Evolutionary conservation across 2,113 vertebrate species (phyloP), one percentile per base, ranked within the genome.

Genomic region (Donacobius atricapilla): DNA sequence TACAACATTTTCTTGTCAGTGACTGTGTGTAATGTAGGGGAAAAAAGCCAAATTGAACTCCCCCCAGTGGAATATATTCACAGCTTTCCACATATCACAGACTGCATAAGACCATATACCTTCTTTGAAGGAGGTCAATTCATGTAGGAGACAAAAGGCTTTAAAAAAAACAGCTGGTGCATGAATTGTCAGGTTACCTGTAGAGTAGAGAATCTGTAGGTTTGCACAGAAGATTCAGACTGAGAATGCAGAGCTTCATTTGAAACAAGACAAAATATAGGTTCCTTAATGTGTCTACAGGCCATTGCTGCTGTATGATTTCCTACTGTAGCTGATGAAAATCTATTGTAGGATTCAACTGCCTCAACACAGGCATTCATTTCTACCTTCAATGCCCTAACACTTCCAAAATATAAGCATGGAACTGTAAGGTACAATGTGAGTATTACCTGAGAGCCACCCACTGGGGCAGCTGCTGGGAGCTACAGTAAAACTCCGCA

Each of bases 171-270:
- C 22, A 75, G 37, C 56, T 75, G 61, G 23, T 66, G n/a, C 78
- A 92, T 56, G 64, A 84, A 72, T 65, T 69, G 35, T 63, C 70
- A 88, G 47, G 61, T 71, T 79, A 61, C 42, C 42, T 42, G 71
- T 14, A 75, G 47, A n/a, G 19, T 15, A 82, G 22, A 33, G 15
- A 82, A 88, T 12, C 42, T 0, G 1, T 56, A 53, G 54, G 79
- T 30, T 79, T 75, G 47, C 53, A 40, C 56, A 79, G 60, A 85
- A 94, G 51, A 79, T 44, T 84, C 70, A 85, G 75, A 71, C 6
- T 0, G 1, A 78, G 20, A 0, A 0, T 39, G 28, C 24, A 79
- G n/a, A 87, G 39, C 71, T 88, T 85, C 25, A 79, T 79, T 63
- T 50, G 47, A 86, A 57, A 44, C 31, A 70, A 71, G 35, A 45